Evolutionary conservation across 2,113 vertebrate genomes (phyloP), one percentile per base, ranked within the genome.

Genomic region (Columba livia): DNA sequence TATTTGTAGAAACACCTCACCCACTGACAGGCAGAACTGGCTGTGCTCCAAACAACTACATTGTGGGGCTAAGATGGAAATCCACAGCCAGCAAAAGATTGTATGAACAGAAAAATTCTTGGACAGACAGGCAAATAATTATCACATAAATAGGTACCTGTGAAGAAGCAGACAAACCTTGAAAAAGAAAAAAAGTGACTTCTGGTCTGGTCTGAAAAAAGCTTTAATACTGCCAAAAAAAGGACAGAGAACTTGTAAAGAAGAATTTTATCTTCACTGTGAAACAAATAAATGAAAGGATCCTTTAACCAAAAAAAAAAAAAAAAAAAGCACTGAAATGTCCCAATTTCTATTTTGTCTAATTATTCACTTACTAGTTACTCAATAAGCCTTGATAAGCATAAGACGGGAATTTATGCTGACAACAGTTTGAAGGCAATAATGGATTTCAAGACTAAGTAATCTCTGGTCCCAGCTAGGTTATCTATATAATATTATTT

Each of bases 371-470:
- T 47, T 75, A 42, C 29, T 75, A 48, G 14, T 64, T 51, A 26
- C 0, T 1, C 20, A 56, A 57, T 24, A 21, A 90, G 6, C 32
- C 54, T 47, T 64, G 11, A 23, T 18, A 91, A 74, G 1, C 0
- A 0, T 44, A 72, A 65, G 18, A 29, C 4, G 51, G 24, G 15
- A 86, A 32, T 88, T 79, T 47, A 38, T 42, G 9, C 44, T 29
- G 26, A 82, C 71, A 15, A 29, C 13, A 32, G 0, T 42, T 15
- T 80, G n/a, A 80, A 81, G 9, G 23, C 9, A 67, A 32, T 9
- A 54, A 29, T 18, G 28, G 13, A 62, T 65, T 66, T 73, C 31
- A 66, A n/a, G 3, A 73, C 50, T 42, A 65, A 83, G 21, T 7
- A 58, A 7, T 10, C 6, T 11, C 36, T 56, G 3, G 12, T 67